These are phyloP conservation scores for Stictocephala bisonia DNA, from an alignment of 2,888 invertebrate genomes.

Conservation along the genomic window DNA sequence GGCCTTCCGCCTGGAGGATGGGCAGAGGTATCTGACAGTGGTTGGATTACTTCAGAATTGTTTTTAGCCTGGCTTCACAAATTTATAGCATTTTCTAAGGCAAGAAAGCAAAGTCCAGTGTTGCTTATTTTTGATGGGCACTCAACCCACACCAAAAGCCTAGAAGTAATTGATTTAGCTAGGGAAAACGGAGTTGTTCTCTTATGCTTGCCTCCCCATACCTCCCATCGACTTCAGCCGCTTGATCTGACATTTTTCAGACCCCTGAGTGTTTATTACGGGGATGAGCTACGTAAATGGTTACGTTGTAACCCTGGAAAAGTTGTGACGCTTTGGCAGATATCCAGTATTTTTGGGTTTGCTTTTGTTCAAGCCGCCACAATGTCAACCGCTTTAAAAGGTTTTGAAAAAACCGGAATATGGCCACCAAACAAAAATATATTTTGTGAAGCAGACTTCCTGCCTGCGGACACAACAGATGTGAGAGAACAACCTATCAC, in stretches of 20 bases:
- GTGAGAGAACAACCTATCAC: background rate
- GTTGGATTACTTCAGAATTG: no score
- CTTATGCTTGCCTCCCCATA: no score
- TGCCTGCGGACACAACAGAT: conserved; percentile 52
- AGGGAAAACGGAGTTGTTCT: no score
- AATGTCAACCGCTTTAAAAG: conserved; percentile 58
- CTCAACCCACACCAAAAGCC: no score
- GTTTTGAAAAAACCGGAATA: conserved; percentile 60
- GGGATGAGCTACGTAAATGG: conserved; percentile 53
- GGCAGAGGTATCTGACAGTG: no score
- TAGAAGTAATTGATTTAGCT: no score
- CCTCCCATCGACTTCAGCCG: no score
- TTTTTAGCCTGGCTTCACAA: no score
- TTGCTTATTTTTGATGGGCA: no score
- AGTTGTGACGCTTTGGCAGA: conserved; percentile 57
- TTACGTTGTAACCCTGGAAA: conserved; percentile 56
- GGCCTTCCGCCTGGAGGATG: no score
- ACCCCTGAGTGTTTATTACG: conserved; percentile 57
- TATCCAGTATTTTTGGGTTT: conserved; percentile 54
- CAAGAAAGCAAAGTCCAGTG: no score
- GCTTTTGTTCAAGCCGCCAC: conserved; percentile 56
- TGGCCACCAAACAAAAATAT: conserved; percentile 59
- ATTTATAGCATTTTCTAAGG: no score
- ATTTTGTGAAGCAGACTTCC: conserved; percentile 60
- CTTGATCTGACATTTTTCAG: conserved; percentile 57